Percentiles rank a stretch among this genome's conserved stretches.
phyloP scores from a whole-genome alignment of 2,113 vertebrate species.

The Cranoglanis bouderius region DNA sequence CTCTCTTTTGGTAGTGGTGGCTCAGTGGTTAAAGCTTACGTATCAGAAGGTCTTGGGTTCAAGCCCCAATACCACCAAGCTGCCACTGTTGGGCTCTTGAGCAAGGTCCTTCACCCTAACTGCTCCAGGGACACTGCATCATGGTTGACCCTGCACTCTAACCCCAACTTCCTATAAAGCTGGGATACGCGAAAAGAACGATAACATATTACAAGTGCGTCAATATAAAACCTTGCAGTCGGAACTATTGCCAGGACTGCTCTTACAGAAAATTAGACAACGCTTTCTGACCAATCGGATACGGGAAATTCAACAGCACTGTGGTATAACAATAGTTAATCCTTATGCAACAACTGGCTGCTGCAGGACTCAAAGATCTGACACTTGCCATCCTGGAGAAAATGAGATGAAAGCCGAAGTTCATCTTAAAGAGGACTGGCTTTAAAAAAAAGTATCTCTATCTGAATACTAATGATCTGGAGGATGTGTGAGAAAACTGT shows the following conservation, averaged over 20 bases:
- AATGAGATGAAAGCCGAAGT: constrained; percentile 9
- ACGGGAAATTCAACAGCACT: not conserved
- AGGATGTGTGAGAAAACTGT: not conserved
- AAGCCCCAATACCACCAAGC: not conserved
- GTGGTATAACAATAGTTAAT: not conserved
- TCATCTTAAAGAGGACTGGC: not conserved
- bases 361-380: not conserved
- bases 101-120: not conserved
- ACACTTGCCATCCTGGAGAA: not conserved
- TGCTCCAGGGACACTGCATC: not conserved
- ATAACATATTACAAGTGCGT: no score
- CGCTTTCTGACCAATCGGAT: not conserved
- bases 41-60: not conserved
- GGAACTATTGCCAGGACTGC: not conserved
- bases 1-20: not conserved
- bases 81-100: not conserved
- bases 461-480: constrained; percentile 29
- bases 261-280: not conserved
- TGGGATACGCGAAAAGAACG: not conserved
- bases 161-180: not conserved
- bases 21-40: not conserved
- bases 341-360: not conserved
- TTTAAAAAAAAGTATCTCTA: constrained; percentile 14
- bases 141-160: not conserved
- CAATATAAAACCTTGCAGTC: no score